phyloP scores from a whole-genome alignment of 2,888 invertebrate genomes.

The Willowsia nigromaculata region DNA sequence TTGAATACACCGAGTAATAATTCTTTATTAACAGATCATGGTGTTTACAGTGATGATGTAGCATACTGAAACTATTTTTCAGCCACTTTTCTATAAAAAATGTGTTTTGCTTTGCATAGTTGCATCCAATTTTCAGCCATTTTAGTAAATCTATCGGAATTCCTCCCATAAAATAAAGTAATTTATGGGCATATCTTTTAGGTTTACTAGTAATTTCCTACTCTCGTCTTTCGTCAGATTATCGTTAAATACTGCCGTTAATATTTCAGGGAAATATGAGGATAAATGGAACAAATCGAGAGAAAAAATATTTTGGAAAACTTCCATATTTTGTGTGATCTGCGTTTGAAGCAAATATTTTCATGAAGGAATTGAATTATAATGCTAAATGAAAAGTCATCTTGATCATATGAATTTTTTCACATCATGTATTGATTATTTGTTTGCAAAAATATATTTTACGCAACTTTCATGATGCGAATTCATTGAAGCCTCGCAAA shows the following conservation, averaged over 20 bases:
- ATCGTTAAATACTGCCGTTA: constrained; percentile 43
- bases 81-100: neutral
- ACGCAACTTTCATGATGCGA: neutral
- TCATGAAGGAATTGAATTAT: too few species aligned
- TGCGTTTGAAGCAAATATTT: neutral
- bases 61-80: neutral
- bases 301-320: constrained; percentile 54
- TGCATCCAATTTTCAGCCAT: constrained; percentile 62
- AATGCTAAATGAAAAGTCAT: neutral
- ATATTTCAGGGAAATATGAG: constrained; percentile 62
- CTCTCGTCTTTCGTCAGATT: constrained; percentile 38
- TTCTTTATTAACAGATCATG: constrained; percentile 14
- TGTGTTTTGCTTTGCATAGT: constrained; percentile 33
- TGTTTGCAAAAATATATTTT: neutral
- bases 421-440: neutral
- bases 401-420: neutral
- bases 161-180: constrained; percentile 52
- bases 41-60: neutral
- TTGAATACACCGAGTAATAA: neutral
- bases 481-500: neutral
- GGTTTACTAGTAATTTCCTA: constrained; percentile 30
- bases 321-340: constrained; percentile 52
- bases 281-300: constrained; percentile 67
- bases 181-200: constrained; percentile 63
- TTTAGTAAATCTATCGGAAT: constrained; percentile 42